Base-by-base conservation (phyloP, 2,888 invertebrate species). In the Metellina segmentata region DNA sequence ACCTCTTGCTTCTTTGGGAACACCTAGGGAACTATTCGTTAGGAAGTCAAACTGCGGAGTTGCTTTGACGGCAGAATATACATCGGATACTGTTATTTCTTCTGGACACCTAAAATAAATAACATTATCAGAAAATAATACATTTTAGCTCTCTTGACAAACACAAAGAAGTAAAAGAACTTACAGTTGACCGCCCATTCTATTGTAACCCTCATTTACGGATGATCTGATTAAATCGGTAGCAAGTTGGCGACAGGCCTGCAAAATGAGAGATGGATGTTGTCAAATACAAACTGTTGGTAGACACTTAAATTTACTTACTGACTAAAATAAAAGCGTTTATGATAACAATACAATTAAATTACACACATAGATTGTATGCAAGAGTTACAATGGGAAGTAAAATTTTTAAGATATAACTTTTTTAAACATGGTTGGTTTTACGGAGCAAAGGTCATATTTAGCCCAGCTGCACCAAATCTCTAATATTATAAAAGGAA, bases 111-210 rank as follows among this genome's bases (percentile, higher is more conserved):
- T 90, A 49, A 11, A 92, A 89, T 74, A 51, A 20, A 61, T 16
- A 61, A 5, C 9, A 61, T 61, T 78, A 4, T 9, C 7, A 77
- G 49, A 6, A 77, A 16, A 77, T 16, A 78, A 78, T 49, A 78
- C n/a, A 49, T 51, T 52, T 51, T 78, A 34, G 4, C 8, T 48
- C 0, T 78, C 9, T 49, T 7, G 7, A 16, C 34, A 77, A 16
- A 49, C 13, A 78, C 13, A 51, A 77, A 49, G 16, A 49, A 1
- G n/a, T 51, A 61, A 81, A 34, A n/a, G 48, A 19, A 90, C 92
- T 92, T 90, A 92, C 92, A 92, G 70, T 72, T 92, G 90, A 11
- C 90, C 90, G 6, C 93, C 91, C 48, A 93, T 34, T 74, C 91
- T 85, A 49, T 91, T 81, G 70, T 70, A 93, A 20, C 91, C 85